These are phyloP conservation scores for Scolopax bukidnonensis DNA, from an alignment of 2,797 vertebrate genomes.

Conservation along the genomic window DNA sequence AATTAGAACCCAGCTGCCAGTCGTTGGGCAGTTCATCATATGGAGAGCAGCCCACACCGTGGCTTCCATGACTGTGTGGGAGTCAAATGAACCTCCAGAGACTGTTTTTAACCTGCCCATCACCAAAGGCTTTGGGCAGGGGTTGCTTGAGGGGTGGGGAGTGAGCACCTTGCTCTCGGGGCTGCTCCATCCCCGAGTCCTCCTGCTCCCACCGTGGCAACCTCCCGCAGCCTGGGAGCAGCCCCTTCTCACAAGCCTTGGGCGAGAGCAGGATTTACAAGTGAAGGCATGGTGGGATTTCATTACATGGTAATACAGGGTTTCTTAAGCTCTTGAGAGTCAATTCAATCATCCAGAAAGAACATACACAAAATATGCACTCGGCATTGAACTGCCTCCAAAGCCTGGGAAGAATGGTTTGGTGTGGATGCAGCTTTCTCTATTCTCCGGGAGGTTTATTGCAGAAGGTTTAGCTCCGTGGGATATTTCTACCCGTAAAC, in stretches of 20 bases:
- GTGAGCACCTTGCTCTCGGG: not conserved
- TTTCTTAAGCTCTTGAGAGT: conserved; percentile 1
- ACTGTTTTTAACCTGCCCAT: not conserved
- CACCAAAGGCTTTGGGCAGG: not conserved
- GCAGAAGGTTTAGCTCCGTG: not conserved
- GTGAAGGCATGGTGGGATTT: not conserved
- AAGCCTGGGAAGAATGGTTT: not conserved
- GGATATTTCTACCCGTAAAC: not conserved
- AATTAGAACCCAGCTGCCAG: conserved; percentile 53
- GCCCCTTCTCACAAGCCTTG: not conserved
- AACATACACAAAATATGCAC: not conserved
- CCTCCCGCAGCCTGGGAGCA: not conserved
- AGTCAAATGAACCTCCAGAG: not conserved
- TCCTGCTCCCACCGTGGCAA: not conserved
- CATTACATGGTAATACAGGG: not conserved
- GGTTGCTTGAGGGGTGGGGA: not conserved
- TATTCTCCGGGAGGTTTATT: not conserved
- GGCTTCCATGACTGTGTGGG: not conserved
- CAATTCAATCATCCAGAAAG: not conserved
- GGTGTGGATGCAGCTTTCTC: not conserved
- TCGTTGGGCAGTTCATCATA: conserved; percentile 5
- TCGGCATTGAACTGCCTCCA: not conserved
- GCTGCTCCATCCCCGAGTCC: not conserved
- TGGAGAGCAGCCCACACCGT: not conserved
- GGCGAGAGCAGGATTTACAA: not conserved